Conservation (phyloP, 1,140 invertebrate species). For the Apis florea region DNA sequence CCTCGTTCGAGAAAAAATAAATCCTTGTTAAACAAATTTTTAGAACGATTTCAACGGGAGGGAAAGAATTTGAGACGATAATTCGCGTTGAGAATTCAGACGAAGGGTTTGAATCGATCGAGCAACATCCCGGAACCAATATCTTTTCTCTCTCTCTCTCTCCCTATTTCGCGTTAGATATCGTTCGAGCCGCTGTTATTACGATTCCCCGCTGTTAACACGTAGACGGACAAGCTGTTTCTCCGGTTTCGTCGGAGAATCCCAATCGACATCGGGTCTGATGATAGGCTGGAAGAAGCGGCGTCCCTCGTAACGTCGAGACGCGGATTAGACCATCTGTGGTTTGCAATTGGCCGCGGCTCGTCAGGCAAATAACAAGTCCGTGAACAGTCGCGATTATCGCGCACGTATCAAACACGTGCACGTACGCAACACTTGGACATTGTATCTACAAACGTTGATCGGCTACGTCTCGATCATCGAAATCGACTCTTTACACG, state of each 20-base stretch:
- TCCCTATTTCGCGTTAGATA: not conserved
- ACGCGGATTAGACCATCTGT: slow-evolving; percentile 42
- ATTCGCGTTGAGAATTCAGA: no score
- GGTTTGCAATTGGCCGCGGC: slow-evolving; percentile 45
- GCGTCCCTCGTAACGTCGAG: not conserved
- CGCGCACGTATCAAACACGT: not conserved
- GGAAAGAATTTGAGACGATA: no score
- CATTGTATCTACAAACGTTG: not conserved
- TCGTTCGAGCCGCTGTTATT: slow-evolving; percentile 8
- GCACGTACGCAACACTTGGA: not conserved
- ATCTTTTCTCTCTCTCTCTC: not conserved
- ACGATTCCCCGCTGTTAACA: slow-evolving; percentile 22
- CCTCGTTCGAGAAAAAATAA: not conserved
- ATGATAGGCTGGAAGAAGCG: slow-evolving; percentile 27
- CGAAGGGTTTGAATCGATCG: not conserved
- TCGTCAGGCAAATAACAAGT: slow-evolving; percentile 46
- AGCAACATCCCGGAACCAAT: not conserved
- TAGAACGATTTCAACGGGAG: no score
- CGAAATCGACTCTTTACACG: not conserved
- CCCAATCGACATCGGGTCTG: slow-evolving; percentile 25
- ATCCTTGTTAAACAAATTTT: no score
- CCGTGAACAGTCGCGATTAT: slow-evolving; percentile 36
- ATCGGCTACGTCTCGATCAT: not conserved
- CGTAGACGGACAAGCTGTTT: not conserved
- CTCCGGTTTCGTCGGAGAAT: not conserved